Conservation (phyloP, 2,113 vertebrate species). For the Dasyornis broadbenti region DNA sequence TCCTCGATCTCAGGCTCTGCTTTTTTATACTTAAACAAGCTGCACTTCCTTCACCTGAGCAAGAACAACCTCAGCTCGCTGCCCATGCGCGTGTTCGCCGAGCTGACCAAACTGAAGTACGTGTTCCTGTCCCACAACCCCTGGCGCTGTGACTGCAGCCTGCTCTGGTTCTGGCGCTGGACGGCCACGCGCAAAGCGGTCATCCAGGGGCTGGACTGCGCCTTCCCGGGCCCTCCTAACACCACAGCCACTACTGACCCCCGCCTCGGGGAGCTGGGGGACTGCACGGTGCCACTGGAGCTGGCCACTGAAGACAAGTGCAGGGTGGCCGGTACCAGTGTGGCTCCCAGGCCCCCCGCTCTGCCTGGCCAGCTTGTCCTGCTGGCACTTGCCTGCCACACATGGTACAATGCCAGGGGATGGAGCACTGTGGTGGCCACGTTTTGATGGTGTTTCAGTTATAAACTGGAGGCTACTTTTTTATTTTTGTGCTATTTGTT, state of each 20-base stretch:
- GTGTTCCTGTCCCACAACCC: constrained; percentile 58
- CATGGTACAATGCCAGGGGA: not conserved
- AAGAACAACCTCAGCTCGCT: constrained; percentile 62
- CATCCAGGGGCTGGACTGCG: constrained; percentile 7
- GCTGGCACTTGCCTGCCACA: not conserved
- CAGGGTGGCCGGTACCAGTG: not conserved
- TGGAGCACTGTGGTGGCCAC: not conserved
- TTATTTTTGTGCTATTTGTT: not conserved
- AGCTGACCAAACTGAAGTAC: not conserved
- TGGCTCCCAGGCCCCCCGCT: fast-evolving
- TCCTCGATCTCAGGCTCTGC: constrained; percentile 1
- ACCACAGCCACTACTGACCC: fast-evolving
- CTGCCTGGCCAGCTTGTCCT: not conserved
- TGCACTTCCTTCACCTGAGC: constrained; percentile 62
- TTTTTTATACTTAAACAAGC: constrained; percentile 10
- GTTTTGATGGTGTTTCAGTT: not conserved
- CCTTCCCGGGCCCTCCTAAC: not conserved
- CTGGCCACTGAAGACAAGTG: not conserved
- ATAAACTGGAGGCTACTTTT: not conserved
- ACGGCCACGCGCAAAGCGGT: fast-evolving
- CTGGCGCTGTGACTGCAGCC: constrained; percentile 49
- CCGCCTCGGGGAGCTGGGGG: fast-evolving
- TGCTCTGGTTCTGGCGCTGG: constrained; percentile 39
- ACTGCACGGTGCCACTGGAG: not conserved
- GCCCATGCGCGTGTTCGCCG: not conserved